Base-by-base conservation (phyloP, 2,797 vertebrate genomes). In the Todus mexicanus region DNA sequence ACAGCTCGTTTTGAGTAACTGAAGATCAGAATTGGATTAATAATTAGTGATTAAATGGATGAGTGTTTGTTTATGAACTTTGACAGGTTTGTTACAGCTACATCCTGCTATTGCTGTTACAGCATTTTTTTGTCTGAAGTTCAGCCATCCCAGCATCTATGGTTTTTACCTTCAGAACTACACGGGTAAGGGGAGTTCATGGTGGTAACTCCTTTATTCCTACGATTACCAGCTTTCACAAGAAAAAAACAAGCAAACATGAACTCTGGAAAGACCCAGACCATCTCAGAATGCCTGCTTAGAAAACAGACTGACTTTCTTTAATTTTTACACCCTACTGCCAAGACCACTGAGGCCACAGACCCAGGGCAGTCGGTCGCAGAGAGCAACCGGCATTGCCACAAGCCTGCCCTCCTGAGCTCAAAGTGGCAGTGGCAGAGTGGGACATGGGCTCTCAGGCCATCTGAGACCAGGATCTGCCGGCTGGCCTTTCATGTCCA, bases 21-120 rank as follows among this genome's bases (percentile, higher is more conserved):
- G 85, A 94, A 94, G 93, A 88, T 96, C 87, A 88, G 80, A 89
- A 87, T 60, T 95, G 66, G 85, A 95, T 96, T 96, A 96, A 94
- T 96, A 97, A 97, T 97, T 97, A 96, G 90, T 86, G 90, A 95
- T 97, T 96, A 95, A 92, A 94, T 86, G 64, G 59, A 70, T 94
- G 90, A 96, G 65, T 84, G 57, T 81, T 89, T 80, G 94, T 95
- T 97, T 93, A 91, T 95, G 94, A 94, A 90, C 92, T 95, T 94
- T 87, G 84, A 86, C 87, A 72, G 57, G 61, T 90, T 92, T 94
- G 91, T 96, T 96, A 89, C 89, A 94, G 94, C 79, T 92, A 54
- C 68, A 80, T 87, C 72, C 79, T 78, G 33, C 86, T 90, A 73
- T 68, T 91, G 87, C 56, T 59, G 45, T 66, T 75, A 70, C n/a